phyloP scores from a whole-genome alignment of 1,140 invertebrate genomes.

The Apis dorsata region DNA sequence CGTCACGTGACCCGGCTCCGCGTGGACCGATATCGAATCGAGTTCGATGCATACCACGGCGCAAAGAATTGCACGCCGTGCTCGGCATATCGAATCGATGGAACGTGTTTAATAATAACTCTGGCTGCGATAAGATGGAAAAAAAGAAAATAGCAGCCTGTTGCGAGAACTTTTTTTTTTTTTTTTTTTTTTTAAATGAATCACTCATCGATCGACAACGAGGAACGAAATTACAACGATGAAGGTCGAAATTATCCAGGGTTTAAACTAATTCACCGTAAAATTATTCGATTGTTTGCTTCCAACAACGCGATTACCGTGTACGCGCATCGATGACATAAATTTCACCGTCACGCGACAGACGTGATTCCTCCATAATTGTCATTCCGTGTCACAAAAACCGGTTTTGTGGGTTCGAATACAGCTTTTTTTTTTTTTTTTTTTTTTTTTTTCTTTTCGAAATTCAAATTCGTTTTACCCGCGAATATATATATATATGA shows the following conservation, averaged over 20 bases:
- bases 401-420: neutral
- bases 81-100: neutral
- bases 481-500: neutral
- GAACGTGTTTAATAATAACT: constrained; percentile 24
- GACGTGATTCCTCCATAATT: neutral
- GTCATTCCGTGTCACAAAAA: constrained; percentile 2
- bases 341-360: neutral
- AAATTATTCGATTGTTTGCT: neutral
- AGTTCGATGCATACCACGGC: neutral
- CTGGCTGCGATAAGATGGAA: neutral
- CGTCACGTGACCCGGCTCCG: fast-evolving
- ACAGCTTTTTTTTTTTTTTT: neutral
- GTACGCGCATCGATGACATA: neutral
- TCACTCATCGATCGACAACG: neutral
- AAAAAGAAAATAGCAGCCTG: neutral
- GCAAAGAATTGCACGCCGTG: neutral
- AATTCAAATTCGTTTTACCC: neutral
- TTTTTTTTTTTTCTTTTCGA: no score
- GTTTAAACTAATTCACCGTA: no score
- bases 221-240: neutral
- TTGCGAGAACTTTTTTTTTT: neutral
- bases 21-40: neutral
- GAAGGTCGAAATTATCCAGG: neutral
- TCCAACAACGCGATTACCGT: neutral
- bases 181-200: neutral